phyloP scores from a whole-genome alignment of 1,140 invertebrate genomes.

The Octopus bimaculoides region DNA sequence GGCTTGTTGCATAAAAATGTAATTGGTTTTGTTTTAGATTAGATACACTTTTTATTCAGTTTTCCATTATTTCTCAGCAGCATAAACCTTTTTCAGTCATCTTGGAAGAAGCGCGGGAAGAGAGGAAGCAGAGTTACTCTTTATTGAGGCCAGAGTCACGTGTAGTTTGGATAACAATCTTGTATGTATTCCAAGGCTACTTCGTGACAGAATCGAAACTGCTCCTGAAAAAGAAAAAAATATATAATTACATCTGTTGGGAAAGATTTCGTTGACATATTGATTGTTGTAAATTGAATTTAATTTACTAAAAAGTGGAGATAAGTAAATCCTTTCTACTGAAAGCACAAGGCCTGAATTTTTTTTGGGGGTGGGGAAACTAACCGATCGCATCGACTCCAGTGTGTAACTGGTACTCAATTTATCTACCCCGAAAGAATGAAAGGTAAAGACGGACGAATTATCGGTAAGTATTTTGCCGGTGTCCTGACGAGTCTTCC shows the following conservation, averaged over 20 bases:
- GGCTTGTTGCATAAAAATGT: background rate
- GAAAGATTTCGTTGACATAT: background rate
- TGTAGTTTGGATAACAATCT: slow-evolving; percentile 5
- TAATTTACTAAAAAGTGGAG: too few relatives aligned
- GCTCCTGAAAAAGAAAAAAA: slow-evolving; percentile 41
- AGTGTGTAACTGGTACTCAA: too few relatives aligned
- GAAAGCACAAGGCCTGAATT: too few relatives aligned
- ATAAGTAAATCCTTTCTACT: too few relatives aligned
- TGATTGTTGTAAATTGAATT: too few relatives aligned
- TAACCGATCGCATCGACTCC: too few relatives aligned
- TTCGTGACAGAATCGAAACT: slow-evolving; percentile 52
- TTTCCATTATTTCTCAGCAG: background rate
- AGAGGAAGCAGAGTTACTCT: background rate
- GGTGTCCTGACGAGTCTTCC: too few relatives aligned
- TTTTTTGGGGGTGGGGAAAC: too few relatives aligned
- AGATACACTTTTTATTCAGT: background rate
- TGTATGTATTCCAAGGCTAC: slow-evolving; percentile 42
- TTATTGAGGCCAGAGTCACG: background rate
- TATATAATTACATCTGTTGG: background rate
- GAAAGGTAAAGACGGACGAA: too few relatives aligned
- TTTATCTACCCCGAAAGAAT: too few relatives aligned
- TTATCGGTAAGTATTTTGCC: too few relatives aligned
- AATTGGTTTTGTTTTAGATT: background rate
- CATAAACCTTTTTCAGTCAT: background rate
- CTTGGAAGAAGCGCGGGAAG: background rate